phyloP scores from a whole-genome alignment of 1,140 invertebrate species.

The Calliopsis andreniformis region DNA sequence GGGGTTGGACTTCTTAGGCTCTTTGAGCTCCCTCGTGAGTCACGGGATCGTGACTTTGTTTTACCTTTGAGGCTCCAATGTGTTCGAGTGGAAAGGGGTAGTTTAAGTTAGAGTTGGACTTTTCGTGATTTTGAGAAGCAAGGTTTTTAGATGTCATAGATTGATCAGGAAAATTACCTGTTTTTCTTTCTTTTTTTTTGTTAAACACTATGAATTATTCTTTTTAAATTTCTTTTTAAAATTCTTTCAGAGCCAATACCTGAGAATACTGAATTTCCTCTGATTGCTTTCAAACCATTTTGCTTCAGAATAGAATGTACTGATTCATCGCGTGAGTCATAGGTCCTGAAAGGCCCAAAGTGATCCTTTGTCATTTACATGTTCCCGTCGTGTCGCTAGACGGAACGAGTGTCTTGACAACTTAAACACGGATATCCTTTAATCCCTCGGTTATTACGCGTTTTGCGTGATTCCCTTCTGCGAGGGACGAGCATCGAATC shows the following conservation, averaged over 20 bases:
- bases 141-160: too few species aligned
- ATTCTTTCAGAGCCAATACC: too few species aligned
- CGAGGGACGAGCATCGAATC: neutral
- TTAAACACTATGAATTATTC: too few species aligned
- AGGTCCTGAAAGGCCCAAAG: neutral
- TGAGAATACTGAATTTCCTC: neutral
- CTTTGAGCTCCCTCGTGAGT: neutral
- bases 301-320: neutral
- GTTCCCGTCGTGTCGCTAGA: conserved; percentile 3
- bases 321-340: conserved; percentile 17
- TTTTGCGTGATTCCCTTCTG: conserved; percentile 18
- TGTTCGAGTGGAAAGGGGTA: too few species aligned
- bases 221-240: too few species aligned
- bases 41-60: neutral
- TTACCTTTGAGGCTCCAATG: too few species aligned
- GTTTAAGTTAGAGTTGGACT: too few species aligned
- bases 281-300: neutral
- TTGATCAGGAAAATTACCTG: too few species aligned
- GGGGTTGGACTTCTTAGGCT: neutral
- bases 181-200: too few species aligned
- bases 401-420: conserved; percentile 2
- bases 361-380: conserved; percentile 22
- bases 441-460: conserved; percentile 35
- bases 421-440: conserved; percentile 43
- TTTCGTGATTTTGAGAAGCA: too few species aligned